Base-by-base conservation (phyloP, 2,113 vertebrate species). In the Heloderma charlesbogerti region DNA sequence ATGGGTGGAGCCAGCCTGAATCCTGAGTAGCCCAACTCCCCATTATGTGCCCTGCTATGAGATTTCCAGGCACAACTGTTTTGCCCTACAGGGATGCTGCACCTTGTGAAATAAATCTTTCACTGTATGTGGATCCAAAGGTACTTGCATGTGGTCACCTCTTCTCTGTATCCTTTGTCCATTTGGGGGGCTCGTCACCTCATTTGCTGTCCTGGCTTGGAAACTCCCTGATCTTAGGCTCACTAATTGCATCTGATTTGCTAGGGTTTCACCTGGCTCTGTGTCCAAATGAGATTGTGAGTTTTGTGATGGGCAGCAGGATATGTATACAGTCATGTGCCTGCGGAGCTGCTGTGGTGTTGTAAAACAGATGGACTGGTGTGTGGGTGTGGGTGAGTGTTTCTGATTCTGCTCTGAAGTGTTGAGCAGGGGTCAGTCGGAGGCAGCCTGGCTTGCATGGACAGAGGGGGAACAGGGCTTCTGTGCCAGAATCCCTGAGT, bases 201-300 rank as follows among this genome's bases (percentile, higher is more conserved):
- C 31, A 82, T 92, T 96, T 96, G 96, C 95, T 96, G 92, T 96
- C 95, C 95, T 96, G 96, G 95, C 96, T 97, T 96, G 79, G 87
- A 89, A 85, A 82, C 87, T 81, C 86, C 75, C 67, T 88, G 85
- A 22, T 77, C 75, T 34, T 83, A 48, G 43, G 10, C 20, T 25
- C 0, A 77, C 12, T n/a, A 66, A 37, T 71, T 43, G 74, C 37
- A 51, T 79, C 34, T 90, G 18, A 3, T 0, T 5, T 57, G 63
- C 10, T 27, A 25, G 6, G 67, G 90, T 57, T 74, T 43, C 20
- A 29, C 25, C 34, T 66, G 13, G 3, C 88, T 84, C 29, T 82
- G 27, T 20, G n/a, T 74, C 79, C 63, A 88, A 63, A 29, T 25
- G 54, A 75, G 22, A 57, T 57, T 8, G 57, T 31, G 25, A 22